Base-by-base conservation (phyloP, 2,797 vertebrate genomes). In the Lemur catta region DNA sequence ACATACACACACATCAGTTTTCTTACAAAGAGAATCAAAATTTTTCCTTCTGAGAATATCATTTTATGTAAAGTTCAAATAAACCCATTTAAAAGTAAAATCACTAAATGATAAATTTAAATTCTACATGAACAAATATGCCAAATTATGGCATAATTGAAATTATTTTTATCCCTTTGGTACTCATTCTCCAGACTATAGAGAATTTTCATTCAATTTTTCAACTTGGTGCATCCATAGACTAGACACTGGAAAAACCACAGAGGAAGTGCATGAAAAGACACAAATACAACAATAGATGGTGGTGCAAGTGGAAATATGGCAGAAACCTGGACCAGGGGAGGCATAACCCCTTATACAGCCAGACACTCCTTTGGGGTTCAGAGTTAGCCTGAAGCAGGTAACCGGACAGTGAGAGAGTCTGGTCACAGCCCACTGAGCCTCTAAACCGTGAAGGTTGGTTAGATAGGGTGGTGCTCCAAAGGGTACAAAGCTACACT, bases 51-150 rank as follows among this genome's bases (percentile, higher is more conserved):
- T 38, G 50, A 91, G 65, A 84, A 91, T 63, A 94, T 57, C 86
- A 6, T 24, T 55, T 75, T 90, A 67, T 67, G 2, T 50, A 88
- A 94, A 43, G 55, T 48, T 82, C 38, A 92, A 94, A 88, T n/a
- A 79, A 91, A 38, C 26, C 30, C 55, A 85, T 52, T 96, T 89
- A 65, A 87, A 95, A 91, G 55, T 43, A n/a, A 96, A 95, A 89
- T 93, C 35, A 65, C 35, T 82, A 78, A 67, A 84, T 52, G 13
- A 71, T 46, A 63, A 35, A 35, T 78, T 89, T 75, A 84, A 75
- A 72, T 80, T 48, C 86, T 13, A 65, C 20, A 80, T 75, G 35
- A 92, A 52, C 18, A 88, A 91, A 87, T 82, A 50, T 89, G 46
- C 6, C 79, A 89, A 92, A 91, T 87, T 57, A 80, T 35, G 86